Evolutionary conservation across 2,797 vertebrate genomes (phyloP).

Genomic region (Limnodromus scolopaceus): DNA sequence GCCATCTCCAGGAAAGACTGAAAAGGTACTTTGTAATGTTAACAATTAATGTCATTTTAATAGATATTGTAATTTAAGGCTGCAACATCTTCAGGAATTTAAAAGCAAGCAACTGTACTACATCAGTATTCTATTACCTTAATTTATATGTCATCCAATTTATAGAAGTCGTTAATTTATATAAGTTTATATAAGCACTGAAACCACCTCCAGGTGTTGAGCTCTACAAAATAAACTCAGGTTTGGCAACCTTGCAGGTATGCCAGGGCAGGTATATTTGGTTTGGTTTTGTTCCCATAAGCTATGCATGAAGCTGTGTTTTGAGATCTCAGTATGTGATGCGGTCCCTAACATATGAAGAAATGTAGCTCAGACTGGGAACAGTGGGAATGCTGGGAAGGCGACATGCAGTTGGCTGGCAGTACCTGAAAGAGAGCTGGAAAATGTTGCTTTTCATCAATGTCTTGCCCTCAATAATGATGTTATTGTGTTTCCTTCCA

Average conservation of each 20-base stretch:
- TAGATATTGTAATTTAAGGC: not conserved
- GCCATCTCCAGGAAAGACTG: not conserved
- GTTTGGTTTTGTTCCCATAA: not conserved
- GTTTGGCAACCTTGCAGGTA: not conserved
- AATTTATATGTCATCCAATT: too few relatives aligned
- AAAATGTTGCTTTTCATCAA: fast-evolving
- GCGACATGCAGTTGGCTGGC: not conserved
- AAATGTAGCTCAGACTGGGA: not conserved
- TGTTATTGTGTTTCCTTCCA: not conserved
- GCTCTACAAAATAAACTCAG: not conserved
- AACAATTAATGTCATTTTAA: not conserved
- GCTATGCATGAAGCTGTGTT: not conserved
- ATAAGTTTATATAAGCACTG: too few relatives aligned
- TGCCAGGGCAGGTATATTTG: not conserved
- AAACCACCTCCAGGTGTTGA: not conserved
- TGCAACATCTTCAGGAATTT: not conserved
- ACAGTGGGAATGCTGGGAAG: not conserved
- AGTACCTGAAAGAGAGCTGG: not conserved
- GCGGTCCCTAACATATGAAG: fast-evolving
- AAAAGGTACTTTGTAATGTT: not conserved
- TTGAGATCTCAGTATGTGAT: not conserved
- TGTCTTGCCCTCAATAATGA: fast-evolving
- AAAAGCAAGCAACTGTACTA: not conserved
- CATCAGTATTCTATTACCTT: not conserved
- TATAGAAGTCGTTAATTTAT: not conserved